Conservation (phyloP, 2,797 vertebrate species). For the Tragopan temminckii region DNA sequence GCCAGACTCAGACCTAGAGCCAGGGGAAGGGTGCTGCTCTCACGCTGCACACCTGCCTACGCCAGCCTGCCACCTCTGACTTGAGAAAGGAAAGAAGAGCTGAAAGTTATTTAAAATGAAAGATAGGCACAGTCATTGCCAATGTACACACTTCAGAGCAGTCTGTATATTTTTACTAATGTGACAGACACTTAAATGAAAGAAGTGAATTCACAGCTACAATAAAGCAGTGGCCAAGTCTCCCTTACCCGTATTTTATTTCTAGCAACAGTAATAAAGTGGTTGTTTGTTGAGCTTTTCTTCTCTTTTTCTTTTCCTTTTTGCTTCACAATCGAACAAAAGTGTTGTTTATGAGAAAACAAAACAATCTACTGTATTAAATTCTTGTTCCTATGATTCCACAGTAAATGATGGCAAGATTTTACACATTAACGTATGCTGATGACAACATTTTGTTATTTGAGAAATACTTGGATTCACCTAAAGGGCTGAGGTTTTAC, state of each 20-base stretch:
- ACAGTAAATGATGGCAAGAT: neutral
- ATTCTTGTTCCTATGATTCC: neutral
- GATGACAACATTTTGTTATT: neutral
- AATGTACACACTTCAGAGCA: constrained; percentile 32
- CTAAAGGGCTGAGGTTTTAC: neutral
- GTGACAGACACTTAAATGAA: constrained; percentile 80
- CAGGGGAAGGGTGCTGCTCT: neutral
- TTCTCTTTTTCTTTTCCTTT: constrained; percentile 22
- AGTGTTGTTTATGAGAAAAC: constrained; percentile 78
- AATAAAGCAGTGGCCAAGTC: constrained; percentile 67
- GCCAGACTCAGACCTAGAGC: neutral
- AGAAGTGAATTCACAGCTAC: constrained; percentile 69
- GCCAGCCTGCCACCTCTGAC: neutral
- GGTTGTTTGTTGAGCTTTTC: constrained; percentile 82
- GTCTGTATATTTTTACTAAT: constrained; percentile 78
- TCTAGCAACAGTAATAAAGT: constrained; percentile 83
- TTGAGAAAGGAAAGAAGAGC: neutral
- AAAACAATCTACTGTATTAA: constrained; percentile 82
- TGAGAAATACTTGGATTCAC: neutral
- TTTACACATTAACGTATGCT: neutral
- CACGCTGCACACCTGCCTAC: neutral
- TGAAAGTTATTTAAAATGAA: constrained; percentile 74
- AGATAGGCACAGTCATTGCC: constrained; percentile 45
- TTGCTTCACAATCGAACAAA: constrained; percentile 78
- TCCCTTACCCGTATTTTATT: constrained; percentile 70